Base-by-base conservation (phyloP, 2,797 vertebrate genomes). In the Champsocephalus gunnari region DNA sequence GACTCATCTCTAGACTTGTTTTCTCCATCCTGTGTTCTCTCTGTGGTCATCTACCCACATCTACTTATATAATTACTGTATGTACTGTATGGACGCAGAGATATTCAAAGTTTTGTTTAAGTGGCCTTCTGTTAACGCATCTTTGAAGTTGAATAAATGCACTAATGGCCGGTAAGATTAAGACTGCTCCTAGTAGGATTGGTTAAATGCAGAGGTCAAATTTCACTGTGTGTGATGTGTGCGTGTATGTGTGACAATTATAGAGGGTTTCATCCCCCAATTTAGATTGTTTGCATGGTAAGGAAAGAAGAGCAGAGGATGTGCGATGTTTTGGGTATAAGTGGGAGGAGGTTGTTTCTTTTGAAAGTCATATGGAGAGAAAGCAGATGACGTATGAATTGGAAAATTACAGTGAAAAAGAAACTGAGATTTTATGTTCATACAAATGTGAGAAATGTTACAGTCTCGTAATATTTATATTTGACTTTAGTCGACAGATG, bases 21-120 rank as follows among this genome's bases (percentile, higher is more conserved):
- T 62, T 76, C 83, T 88, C 78, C 83, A 88, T 87, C 89, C 86
- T 83, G 88, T 89, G 88, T 69, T 81, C 54, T 86, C 89, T 82
- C 88, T 66, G 71, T 73, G 75, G 89, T 51, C 87, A 81, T 83
- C 84, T 88, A 67, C 86, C 89, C 88, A 87, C 92, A 75, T 68
- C 43, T 5, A 28, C 85, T 67, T 81, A 74, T 81, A 74, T 49
- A 77, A 76, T 82, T 41, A 63, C 17, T 12, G 56, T 70, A 71
- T 74, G 66, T 16, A 55, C 80, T 14, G 61, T 56, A 12, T 13
- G 66, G 79, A 86, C 66, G 67, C 56, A 34, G 50, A 73, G 43
- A 75, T 67, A 66, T 76, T 75, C 50, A 43, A 76, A 41, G 57
- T 73, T 75, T 19, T 51, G 51, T 63, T 28, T 28, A 61, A 77